phyloP scores from a whole-genome alignment of 1,140 invertebrate genomes.

The Drosophila trapezifrons region DNA sequence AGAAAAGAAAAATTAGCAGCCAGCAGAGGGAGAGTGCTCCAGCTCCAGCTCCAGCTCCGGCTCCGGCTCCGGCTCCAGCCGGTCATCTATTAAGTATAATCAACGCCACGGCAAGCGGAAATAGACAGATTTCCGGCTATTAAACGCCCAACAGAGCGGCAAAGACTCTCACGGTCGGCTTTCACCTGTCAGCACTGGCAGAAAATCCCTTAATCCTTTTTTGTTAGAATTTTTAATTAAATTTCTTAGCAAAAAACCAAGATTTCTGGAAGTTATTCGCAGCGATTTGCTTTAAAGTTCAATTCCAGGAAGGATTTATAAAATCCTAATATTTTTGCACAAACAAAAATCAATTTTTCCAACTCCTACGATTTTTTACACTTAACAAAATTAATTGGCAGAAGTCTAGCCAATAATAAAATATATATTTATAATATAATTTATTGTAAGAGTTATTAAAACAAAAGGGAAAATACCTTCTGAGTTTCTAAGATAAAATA shows the following conservation, averaged over 20 bases:
- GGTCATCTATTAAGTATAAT: constrained; percentile 83
- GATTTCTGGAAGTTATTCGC: neutral
- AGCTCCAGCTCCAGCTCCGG: neutral
- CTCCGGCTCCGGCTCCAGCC: constrained; percentile 45
- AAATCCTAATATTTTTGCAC: neutral
- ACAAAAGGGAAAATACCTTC: too few relatives aligned
- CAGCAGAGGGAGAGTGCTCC: constrained; percentile 18
- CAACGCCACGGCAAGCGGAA: constrained; percentile 80
- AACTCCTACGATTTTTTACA: neutral
- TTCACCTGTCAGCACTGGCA: constrained; percentile 42
- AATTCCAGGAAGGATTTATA: neutral
- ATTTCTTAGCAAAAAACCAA: neutral
- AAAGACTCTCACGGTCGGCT: constrained; percentile 53
- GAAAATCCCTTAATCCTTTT: constrained; percentile 20
- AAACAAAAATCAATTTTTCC: neutral
- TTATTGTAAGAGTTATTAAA: too few relatives aligned
- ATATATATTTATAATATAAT: neutral
- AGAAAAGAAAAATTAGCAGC: constrained; percentile 75
- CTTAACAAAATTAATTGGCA: neutral
- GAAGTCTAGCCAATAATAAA: neutral
- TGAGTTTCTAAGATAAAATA: neutral
- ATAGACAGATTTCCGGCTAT: constrained; percentile 83
- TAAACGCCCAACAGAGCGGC: constrained; percentile 78
- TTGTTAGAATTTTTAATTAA: neutral
- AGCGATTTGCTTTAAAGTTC: neutral